Percentiles rank a stretch among this genome's conserved stretches.
These are phyloP conservation scores for Brachypteracias leptosomus DNA, from an alignment of 2,113 vertebrate genomes.

Conservation along the genomic window DNA sequence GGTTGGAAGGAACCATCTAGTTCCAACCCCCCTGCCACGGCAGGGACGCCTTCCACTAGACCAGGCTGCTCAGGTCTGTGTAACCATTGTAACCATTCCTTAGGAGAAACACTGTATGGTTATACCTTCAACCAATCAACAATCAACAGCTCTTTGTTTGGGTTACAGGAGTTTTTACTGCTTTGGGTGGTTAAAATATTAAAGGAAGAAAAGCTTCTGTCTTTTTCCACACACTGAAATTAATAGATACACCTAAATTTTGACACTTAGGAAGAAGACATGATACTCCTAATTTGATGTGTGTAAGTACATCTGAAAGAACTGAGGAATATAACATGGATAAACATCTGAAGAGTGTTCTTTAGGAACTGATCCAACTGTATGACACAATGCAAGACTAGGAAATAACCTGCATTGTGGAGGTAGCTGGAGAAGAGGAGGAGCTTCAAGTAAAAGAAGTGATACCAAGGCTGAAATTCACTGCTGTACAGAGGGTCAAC, in stretches of 20 bases:
- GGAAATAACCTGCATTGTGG: neutral
- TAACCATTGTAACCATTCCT: neutral
- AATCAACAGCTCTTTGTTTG: neutral
- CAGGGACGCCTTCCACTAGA: no score
- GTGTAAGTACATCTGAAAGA: neutral
- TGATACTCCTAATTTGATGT: neutral
- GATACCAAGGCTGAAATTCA: neutral
- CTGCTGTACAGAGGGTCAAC: neutral
- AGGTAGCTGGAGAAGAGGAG: neutral
- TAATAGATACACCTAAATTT: neutral
- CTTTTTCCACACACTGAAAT: neutral
- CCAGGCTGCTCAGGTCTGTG: no score
- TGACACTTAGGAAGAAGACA: neutral
- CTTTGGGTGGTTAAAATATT: neutral
- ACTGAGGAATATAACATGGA: neutral
- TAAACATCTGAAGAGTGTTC: neutral
- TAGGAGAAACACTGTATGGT: neutral
- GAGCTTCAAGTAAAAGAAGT: neutral
- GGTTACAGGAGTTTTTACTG: neutral
- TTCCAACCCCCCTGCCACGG: no score
- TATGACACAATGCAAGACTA: neutral
- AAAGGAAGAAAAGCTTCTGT: neutral
- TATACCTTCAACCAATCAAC: neutral
- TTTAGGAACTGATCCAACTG: neutral
- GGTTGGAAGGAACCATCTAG: no score